Evolutionary conservation across 1,140 invertebrate species (phyloP).

Genomic region (Bombus balteatus): DNA sequence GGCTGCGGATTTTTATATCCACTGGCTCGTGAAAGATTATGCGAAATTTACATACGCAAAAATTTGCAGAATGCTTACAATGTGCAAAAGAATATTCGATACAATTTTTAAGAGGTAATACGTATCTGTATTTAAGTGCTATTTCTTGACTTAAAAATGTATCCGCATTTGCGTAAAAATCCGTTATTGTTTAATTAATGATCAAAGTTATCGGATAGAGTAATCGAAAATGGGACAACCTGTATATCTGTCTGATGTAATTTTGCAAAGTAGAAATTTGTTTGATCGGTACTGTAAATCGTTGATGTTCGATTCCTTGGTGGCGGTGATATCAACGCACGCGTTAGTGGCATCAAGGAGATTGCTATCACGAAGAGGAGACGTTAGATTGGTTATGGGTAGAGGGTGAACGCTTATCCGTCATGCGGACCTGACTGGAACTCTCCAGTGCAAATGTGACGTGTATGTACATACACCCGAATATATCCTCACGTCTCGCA

Average conservation of each 20-base stretch:
- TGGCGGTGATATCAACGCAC: conserved; percentile 48
- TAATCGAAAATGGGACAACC: not conserved
- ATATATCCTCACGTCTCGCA: not conserved
- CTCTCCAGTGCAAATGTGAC: conserved; percentile 27
- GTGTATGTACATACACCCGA: conserved; percentile 17
- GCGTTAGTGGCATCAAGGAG: not conserved
- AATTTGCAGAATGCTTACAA: too few species aligned
- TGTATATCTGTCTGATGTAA: not conserved
- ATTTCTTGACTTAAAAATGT: too few species aligned
- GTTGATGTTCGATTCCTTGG: conserved; percentile 38
- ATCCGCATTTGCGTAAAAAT: too few species aligned
- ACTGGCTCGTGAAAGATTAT: too few species aligned
- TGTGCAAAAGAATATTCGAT: too few species aligned
- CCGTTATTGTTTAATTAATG: too few species aligned
- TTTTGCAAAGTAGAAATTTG: conserved; percentile 1
- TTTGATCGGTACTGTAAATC: not conserved
- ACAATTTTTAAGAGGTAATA: too few species aligned
- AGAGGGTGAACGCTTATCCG: conserved; percentile 62
- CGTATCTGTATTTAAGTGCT: too few species aligned
- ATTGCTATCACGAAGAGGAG: not conserved
- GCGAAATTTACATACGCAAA: too few species aligned
- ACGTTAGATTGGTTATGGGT: conserved; percentile 64
- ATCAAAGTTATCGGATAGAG: not conserved
- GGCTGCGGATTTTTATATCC: too few species aligned
- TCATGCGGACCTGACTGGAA: conserved; percentile 72